Evolutionary conservation across 1,140 invertebrate species (phyloP).

Genomic region (Coelopa frigida): DNA sequence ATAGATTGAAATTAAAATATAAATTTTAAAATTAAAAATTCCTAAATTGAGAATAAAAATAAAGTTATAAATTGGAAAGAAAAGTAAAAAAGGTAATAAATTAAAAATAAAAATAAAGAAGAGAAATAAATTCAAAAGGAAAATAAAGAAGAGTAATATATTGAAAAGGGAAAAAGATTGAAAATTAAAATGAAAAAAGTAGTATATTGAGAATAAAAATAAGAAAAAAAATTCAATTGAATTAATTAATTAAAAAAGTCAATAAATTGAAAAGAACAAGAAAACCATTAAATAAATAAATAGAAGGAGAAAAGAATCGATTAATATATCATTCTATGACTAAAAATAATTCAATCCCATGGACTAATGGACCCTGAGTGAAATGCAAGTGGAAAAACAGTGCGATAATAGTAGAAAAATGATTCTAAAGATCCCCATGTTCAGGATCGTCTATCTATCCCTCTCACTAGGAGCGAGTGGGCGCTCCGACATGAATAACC

Average conservation of each 20-base stretch:
- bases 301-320: not conserved
- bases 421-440: no score
- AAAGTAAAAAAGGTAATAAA: not conserved
- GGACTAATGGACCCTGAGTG: no score
- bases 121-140: not conserved
- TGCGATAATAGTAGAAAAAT: no score
- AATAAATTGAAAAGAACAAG: not conserved
- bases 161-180: not conserved
- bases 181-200: not conserved
- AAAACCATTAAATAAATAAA: not conserved
- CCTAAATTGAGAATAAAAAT: not conserved
- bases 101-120: not conserved
- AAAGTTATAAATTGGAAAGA: not conserved
- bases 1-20: not conserved
- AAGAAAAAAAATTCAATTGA: not conserved
- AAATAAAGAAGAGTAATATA: constrained; percentile 2
- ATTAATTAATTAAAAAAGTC: not conserved
- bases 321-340: not conserved
- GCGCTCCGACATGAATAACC: no score
- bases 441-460: no score
- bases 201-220: not conserved
- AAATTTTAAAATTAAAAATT: not conserved
- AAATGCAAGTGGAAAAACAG: no score
- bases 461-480: no score
- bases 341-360: no score